Percentiles rank a stretch among this genome's conserved stretches.
Evolutionary conservation across 2,113 vertebrate genomes (phyloP).

Genomic region (Aix galericulata): DNA sequence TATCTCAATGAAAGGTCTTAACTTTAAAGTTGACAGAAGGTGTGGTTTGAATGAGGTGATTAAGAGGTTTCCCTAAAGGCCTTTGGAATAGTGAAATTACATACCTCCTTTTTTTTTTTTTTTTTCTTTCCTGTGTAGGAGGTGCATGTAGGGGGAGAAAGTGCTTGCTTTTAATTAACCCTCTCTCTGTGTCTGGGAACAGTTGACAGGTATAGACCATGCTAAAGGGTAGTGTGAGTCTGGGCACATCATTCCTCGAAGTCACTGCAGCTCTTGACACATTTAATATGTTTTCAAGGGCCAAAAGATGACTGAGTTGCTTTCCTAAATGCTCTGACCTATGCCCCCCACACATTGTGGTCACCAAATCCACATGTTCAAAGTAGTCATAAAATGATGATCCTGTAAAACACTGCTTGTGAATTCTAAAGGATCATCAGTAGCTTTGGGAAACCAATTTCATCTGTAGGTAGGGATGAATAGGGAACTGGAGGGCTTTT

Average conservation of each 20-base stretch:
- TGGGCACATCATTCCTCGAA: background rate
- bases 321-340: background rate
- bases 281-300: background rate
- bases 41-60: background rate
- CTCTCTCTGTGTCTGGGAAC: background rate
- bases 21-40: background rate
- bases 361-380: background rate
- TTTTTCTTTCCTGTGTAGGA: background rate
- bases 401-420: background rate
- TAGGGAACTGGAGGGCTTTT: background rate
- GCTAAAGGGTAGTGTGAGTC: background rate
- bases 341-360: accelerated
- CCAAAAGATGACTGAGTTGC: background rate
- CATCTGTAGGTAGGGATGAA: background rate
- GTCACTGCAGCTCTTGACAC: background rate
- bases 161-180: background rate
- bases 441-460: background rate
- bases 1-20: background rate
- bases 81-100: background rate
- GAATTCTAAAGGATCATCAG: background rate
- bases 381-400: background rate
- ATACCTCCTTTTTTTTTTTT: background rate
- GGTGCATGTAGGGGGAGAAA: background rate
- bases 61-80: background rate
- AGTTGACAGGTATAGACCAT: background rate